A percentile compares a stretch with the other conserved stretches of the same genome.
Conservation (phyloP, 30 jellyfish, hydroid and myxozoan genomes). For the Aurelia sp. region DNA sequence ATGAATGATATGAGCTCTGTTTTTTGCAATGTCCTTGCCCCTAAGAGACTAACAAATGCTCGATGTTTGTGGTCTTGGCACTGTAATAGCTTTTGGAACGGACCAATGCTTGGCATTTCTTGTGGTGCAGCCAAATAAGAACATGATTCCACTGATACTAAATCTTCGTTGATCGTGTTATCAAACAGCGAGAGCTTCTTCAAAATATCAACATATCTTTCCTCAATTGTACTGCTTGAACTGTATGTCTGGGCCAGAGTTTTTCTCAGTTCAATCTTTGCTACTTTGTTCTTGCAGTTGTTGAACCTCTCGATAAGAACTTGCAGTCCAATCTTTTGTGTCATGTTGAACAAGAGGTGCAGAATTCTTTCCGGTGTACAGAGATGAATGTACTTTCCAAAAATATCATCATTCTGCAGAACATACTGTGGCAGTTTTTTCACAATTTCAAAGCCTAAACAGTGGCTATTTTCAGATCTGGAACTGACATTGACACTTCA, state of each 20-base stretch:
- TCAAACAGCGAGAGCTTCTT: slow-evolving; percentile 15
- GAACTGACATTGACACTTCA: neutral
- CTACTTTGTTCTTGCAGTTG: neutral
- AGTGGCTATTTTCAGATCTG: neutral
- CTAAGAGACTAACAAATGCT: neutral
- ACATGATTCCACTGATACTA: neutral
- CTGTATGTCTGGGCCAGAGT: neutral
- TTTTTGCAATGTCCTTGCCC: neutral
- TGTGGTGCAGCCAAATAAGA: slow-evolving; percentile 2
- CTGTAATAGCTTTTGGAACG: neutral
- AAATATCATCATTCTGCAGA: slow-evolving; percentile 13
- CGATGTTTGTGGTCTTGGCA: neutral
- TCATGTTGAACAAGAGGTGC: slow-evolving; percentile 9
- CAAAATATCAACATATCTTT: neutral
- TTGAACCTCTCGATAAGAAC: neutral
- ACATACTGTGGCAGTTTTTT: slow-evolving; percentile 18
- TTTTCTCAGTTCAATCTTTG: neutral
- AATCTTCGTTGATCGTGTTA: neutral
- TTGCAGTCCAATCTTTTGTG: neutral
- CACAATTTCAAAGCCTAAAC: slow-evolving; percentile 14
- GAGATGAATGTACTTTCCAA: neutral
- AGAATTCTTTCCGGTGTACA: neutral
- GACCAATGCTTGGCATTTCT: neutral
- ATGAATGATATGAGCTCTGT: neutral
- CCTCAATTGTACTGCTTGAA: neutral